Percentiles rank a stretch among this genome's conserved stretches.
These are phyloP conservation scores for Mythimna vitellina DNA, from an alignment of 2,888 invertebrate genomes.

Conservation along the genomic window DNA sequence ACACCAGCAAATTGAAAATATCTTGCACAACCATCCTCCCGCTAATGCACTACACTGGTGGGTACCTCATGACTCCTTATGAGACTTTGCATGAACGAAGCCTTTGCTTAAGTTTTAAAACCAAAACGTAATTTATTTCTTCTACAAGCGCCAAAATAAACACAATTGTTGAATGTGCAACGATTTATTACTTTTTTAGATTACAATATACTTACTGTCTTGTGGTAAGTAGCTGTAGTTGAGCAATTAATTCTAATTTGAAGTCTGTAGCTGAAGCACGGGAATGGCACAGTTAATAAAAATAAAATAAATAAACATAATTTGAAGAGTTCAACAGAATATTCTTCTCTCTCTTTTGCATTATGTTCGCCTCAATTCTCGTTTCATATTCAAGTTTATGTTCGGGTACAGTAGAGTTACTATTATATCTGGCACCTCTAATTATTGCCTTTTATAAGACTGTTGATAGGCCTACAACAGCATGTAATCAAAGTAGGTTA, in stretches of 20 bases:
- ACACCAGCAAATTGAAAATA: slow-evolving; percentile 70
- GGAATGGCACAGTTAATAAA: background rate
- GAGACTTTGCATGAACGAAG: background rate
- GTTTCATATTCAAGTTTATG: too few relatives aligned
- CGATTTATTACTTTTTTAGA: background rate
- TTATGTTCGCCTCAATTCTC: too few relatives aligned
- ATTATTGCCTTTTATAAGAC: background rate
- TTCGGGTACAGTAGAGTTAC: too few relatives aligned
- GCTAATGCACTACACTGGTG: slow-evolving; percentile 1
- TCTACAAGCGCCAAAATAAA: background rate
- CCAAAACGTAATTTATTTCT: background rate
- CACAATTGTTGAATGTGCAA: background rate
- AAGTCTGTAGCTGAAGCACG: background rate
- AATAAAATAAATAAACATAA: background rate
- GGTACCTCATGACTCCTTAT: background rate
- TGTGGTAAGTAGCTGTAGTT: background rate
- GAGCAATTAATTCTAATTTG: background rate
- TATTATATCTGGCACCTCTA: background rate
- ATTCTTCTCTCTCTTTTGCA: background rate
- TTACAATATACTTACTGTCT: background rate
- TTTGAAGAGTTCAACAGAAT: background rate
- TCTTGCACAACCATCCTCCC: slow-evolving; percentile 33
- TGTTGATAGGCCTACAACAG: background rate
- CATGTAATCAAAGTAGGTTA: background rate
- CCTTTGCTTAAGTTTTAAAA: background rate